Conservation (phyloP, 2,113 vertebrate genomes). For the Cromileptes altivelis region DNA sequence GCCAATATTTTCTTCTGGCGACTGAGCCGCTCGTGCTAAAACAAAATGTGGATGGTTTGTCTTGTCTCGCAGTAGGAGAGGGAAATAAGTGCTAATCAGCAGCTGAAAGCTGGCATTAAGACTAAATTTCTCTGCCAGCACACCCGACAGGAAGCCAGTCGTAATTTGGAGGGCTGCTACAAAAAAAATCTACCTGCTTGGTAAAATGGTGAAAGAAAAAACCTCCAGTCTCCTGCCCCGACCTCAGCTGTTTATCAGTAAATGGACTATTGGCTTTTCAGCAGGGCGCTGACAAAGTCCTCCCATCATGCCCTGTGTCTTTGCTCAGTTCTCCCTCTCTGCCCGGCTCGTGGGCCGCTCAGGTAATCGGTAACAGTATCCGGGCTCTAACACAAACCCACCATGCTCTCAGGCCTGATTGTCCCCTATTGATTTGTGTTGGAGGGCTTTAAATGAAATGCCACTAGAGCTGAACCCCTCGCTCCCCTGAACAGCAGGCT, state of each 20-base stretch:
- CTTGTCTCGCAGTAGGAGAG: background rate
- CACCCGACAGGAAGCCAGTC: slow-evolving; percentile 1
- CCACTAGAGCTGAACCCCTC: background rate
- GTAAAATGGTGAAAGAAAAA: background rate
- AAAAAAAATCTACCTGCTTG: background rate
- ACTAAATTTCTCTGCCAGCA: background rate
- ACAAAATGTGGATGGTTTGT: too few relatives aligned
- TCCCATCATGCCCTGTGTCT: background rate
- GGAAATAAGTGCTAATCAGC: slow-evolving; percentile 8
- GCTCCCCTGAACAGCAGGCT: slow-evolving; percentile 6
- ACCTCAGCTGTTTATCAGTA: slow-evolving; percentile 7
- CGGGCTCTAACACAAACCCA: slow-evolving; percentile 1
- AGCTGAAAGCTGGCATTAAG: slow-evolving; percentile 1
- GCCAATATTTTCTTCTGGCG: too few relatives aligned
- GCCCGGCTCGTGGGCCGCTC: background rate
- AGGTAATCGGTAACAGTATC: slow-evolving; percentile 32
- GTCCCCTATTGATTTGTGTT: slow-evolving; percentile 52
- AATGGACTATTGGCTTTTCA: background rate
- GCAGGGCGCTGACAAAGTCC: background rate
- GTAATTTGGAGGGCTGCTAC: background rate
- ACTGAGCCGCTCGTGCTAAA: too few relatives aligned
- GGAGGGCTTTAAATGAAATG: slow-evolving; percentile 52
- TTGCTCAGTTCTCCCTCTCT: background rate
- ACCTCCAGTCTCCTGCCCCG: background rate
- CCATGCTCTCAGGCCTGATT: slow-evolving; percentile 47